Conservation (phyloP, 2,797 vertebrate genomes). For the Dendrocincla tyrannina region DNA sequence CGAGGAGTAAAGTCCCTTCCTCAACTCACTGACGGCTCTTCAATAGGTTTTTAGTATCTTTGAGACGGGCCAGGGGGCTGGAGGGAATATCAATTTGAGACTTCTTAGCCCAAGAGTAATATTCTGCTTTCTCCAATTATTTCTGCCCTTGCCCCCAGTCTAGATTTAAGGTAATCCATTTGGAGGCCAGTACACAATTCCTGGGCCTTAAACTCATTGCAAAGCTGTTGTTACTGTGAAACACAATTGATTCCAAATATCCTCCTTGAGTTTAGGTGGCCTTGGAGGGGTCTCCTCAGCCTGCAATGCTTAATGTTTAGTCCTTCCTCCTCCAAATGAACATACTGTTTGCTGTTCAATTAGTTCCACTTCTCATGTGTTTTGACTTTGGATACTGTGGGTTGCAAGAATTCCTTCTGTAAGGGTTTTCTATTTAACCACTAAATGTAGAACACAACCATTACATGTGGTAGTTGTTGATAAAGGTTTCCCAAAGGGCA, state of each 20-base stretch:
- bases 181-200: not conserved
- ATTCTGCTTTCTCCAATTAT: not conserved
- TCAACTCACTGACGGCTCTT: not conserved
- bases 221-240: not conserved
- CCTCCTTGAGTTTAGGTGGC: not conserved
- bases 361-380: not conserved
- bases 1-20: not conserved
- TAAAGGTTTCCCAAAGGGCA: not conserved
- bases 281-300: not conserved
- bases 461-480: fast-evolving
- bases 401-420: not conserved
- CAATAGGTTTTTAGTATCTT: not conserved
- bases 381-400: not conserved
- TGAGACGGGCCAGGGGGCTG: not conserved
- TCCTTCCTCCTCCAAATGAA: not conserved
- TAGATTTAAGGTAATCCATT: not conserved
- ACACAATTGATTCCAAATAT: not conserved
- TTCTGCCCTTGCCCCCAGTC: not conserved
- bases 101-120: not conserved
- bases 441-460: not conserved
- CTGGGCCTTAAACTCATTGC: not conserved
- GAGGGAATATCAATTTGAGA: not conserved
- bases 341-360: not conserved
- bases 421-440: not conserved
- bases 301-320: not conserved